Percentiles rank a stretch among this genome's conserved stretches.
These are phyloP conservation scores for Ornithorhynchus anatinus DNA, from an alignment of 2,113 vertebrate species.

Conservation along the genomic window DNA sequence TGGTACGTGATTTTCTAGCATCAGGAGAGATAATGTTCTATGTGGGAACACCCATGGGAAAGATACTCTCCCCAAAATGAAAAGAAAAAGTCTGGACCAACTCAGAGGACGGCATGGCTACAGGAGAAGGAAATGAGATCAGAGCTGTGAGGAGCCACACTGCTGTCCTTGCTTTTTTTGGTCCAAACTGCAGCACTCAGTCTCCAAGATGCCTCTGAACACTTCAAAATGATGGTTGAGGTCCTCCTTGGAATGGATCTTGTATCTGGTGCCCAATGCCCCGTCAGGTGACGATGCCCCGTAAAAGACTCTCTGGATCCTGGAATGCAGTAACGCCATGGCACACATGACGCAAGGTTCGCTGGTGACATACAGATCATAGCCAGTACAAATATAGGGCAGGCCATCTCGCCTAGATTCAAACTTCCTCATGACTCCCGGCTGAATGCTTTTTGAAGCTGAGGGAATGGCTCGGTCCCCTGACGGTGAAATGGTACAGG, in stretches of 20 bases:
- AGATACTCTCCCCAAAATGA: background rate
- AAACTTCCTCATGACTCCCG: background rate
- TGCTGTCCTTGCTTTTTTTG: background rate
- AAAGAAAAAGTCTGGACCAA: background rate
- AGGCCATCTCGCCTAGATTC: background rate
- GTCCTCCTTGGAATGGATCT: constrained; percentile 77
- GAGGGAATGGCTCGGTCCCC: background rate
- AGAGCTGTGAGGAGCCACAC: background rate
- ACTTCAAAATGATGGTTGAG: constrained; percentile 87
- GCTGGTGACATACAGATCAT: constrained; percentile 83
- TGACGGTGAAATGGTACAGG: constrained; percentile 51
- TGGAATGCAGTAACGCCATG: constrained; percentile 88
- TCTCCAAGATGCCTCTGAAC: constrained; percentile 75
- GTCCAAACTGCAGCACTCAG: constrained; percentile 68
- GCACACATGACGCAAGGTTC: constrained; percentile 89
- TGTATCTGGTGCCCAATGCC: constrained; percentile 78
- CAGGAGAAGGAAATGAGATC: background rate
- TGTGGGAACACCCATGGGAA: background rate
- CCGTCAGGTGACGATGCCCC: constrained; percentile 72
- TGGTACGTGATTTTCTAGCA: too few species aligned
- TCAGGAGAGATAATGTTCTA: background rate
- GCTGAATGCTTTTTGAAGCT: accelerated
- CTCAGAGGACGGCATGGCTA: background rate
- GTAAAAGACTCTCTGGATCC: constrained; percentile 84
- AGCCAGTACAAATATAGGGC: constrained; percentile 87